Conservation (phyloP, 2,888 invertebrate genomes). For the Theretra japonica region DNA sequence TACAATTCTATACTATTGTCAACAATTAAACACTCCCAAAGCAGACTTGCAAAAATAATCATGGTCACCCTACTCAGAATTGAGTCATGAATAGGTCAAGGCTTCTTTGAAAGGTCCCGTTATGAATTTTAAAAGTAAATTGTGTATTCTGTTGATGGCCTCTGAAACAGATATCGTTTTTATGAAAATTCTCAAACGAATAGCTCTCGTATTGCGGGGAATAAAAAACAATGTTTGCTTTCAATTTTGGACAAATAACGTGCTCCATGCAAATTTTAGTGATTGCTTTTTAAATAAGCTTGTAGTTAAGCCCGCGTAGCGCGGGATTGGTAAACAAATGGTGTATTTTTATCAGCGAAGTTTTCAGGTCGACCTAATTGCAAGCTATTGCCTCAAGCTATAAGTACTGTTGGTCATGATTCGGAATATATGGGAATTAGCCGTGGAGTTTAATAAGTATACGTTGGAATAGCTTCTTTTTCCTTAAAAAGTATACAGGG, state of each 20-base stretch:
- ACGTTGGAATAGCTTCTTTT: too few species aligned
- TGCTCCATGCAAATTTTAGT: slow-evolving; percentile 21
- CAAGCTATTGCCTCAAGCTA: too few species aligned
- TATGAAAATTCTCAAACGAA: slow-evolving; percentile 39
- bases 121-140: slow-evolving; percentile 50
- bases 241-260: slow-evolving; percentile 19
- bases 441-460: too few species aligned
- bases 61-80: slow-evolving; percentile 19
- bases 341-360: not conserved
- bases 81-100: slow-evolving; percentile 35
- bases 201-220: slow-evolving; percentile 1
- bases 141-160: slow-evolving; percentile 47
- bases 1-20: too few species aligned
- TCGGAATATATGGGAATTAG: too few species aligned
- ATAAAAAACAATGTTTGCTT: slow-evolving; percentile 18
- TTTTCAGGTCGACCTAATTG: too few species aligned
- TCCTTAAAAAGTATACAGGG: too few species aligned
- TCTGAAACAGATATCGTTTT: slow-evolving; percentile 46
- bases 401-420: too few species aligned
- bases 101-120: slow-evolving; percentile 35
- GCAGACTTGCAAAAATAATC: not conserved
- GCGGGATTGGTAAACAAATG: not conserved
- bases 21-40: not conserved
- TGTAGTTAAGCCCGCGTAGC: not conserved
- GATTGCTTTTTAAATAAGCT: slow-evolving; percentile 22